These are phyloP conservation scores for Solen grandis DNA, from an alignment of 1,140 invertebrate species.

Conservation along the genomic window DNA sequence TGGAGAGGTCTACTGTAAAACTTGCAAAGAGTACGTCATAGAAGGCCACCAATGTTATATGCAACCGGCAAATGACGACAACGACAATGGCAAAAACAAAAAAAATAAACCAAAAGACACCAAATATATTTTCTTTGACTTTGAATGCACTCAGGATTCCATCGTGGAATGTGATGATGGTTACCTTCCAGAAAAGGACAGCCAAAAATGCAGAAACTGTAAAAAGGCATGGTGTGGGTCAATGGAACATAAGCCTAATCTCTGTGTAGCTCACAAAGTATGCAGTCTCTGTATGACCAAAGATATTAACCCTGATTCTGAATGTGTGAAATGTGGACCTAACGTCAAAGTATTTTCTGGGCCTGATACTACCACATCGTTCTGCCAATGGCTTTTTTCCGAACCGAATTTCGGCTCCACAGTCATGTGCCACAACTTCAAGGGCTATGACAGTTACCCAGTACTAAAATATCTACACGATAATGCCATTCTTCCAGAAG, in stretches of 20 bases:
- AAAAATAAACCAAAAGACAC: slow-evolving; percentile 11
- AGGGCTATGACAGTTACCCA: slow-evolving; percentile 1
- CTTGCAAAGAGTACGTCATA: slow-evolving; percentile 13
- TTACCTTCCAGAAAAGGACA: not conserved
- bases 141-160: slow-evolving; percentile 17
- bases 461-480: not conserved
- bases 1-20: slow-evolving; percentile 16
- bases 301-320: not conserved
- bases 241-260: slow-evolving; percentile 23
- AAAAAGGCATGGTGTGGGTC: slow-evolving; percentile 10
- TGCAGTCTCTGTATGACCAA: not conserved
- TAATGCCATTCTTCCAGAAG: slow-evolving; percentile 4
- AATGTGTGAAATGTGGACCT: slow-evolving; percentile 6
- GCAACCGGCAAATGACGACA: slow-evolving; percentile 2
- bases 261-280: slow-evolving; percentile 16
- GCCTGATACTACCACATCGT: not conserved
- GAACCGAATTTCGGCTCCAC: not conserved
- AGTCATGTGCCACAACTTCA: slow-evolving; percentile 9
- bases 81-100: not conserved
- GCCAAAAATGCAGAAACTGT: not conserved
- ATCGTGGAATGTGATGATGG: not conserved
- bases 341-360: slow-evolving; percentile 3
- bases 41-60: not conserved
- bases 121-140: slow-evolving; percentile 30
- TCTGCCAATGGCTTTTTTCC: slow-evolving; percentile 24